Evolutionary conservation across 1,140 invertebrate species (phyloP), one percentile per base, ranked within the genome.

Genomic region (Steinernema khuongi): DNA sequence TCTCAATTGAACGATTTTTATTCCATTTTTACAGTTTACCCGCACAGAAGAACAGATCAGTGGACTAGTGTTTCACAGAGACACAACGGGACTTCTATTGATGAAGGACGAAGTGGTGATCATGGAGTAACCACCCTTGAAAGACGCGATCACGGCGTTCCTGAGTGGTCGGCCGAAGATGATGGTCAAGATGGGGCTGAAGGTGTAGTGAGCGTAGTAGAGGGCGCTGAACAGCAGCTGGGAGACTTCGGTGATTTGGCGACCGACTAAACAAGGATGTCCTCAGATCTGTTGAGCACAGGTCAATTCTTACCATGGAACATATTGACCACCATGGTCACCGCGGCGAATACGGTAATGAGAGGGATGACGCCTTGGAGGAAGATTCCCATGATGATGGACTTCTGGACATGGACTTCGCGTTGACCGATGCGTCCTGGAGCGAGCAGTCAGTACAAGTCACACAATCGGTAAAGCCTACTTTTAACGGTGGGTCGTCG

Each of bases 331-430:
- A 60, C 19, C 11, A 60, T 11, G 14, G 50, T 60, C 14, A 22
- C 50, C 22, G 50, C 50, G 14, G 26, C 2, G 7, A 22, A 14
- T 14, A 22, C 50, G 14, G 50, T 60, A 22, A 60, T 14, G 50
- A 60, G 50, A 2, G 50, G 50, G 26, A 60, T 11, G 2, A 60
- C 50, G 50, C 50, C 50, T 60, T 60, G 50, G 50, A 60, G 11
- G 19, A 60, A 60, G 7, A 60, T 60, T 60, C 50, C 50, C 50
- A 60, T 60, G 50, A 60, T 60, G 14, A 60, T 60, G 50, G 50
- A 60, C 19, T 60, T 60, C 50, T 60, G 50, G 19, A 60, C 50
- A 22, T 60, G 50, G 19, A 60, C 50, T 60, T 60, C 50, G 22
- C 50, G 50, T 26, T 60, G 50, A 17, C 50, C 50, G 22, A 60